These are phyloP conservation scores for Buceros bicornis DNA, from an alignment of 2,797 vertebrate species.

Conservation along the genomic window DNA sequence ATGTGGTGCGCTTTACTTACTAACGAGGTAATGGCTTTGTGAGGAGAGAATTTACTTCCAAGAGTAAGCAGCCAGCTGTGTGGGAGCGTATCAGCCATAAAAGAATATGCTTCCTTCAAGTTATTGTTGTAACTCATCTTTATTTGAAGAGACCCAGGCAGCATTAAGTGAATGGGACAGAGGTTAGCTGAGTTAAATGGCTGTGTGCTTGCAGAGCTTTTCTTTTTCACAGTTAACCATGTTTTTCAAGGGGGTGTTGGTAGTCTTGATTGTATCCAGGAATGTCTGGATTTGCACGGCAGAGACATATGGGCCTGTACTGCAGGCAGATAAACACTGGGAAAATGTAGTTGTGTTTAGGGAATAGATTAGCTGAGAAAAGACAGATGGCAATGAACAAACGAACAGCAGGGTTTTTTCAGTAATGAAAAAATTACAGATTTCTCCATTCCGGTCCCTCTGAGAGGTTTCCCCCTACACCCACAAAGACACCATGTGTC, in stretches of 20 bases:
- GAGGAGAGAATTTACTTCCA: background rate
- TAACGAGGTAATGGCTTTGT: background rate
- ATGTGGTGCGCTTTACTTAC: background rate
- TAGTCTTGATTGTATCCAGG: background rate
- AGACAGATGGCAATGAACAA: constrained; percentile 14
- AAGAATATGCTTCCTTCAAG: background rate
- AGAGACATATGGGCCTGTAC: background rate
- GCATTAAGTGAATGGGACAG: background rate
- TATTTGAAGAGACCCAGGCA: background rate
- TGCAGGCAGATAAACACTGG: background rate
- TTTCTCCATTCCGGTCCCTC: background rate
- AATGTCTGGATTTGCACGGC: background rate
- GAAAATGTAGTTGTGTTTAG: background rate
- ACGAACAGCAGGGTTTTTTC: background rate
- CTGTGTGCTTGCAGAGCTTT: background rate
- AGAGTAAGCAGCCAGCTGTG: background rate
- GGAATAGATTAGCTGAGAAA: background rate
- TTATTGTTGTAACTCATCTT: background rate
- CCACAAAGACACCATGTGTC: accelerated
- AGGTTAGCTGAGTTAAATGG: background rate
- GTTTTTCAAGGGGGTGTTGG: background rate
- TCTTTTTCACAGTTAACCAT: background rate
- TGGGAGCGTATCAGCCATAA: background rate
- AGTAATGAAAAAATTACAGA: background rate
- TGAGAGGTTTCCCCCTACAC: background rate